Base-by-base conservation (phyloP, 1,140 invertebrate genomes). In the Wiebesia pumilae region DNA sequence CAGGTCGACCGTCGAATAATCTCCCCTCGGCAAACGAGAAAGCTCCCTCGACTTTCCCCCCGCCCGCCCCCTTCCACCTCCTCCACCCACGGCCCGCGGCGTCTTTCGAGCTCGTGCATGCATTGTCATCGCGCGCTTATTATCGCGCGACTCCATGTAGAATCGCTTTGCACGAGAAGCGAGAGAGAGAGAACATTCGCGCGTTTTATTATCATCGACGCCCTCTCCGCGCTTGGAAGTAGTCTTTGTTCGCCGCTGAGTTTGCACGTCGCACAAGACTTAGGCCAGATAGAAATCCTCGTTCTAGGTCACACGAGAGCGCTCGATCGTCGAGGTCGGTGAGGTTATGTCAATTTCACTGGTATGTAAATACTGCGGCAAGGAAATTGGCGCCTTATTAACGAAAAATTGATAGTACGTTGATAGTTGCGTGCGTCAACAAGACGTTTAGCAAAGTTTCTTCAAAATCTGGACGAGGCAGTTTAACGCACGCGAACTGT, bases 111-210 rank as follows among this genome's bases (percentile, higher is more conserved):
- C 62, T 79, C 69, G 69, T 38, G 38, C 54, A 12, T 83, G 81
- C 85, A 82, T 83, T 83, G 80, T 86, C 85, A 86, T 86, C 71
- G 73, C n/a, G 33, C 71, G 71, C 80, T 83, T 86, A 86, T 86
- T 78, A 83, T 86, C 85, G 71, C 51, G 24, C 51, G 71, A 67
- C n/a, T 30, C 30, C 51, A 58, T 16, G 77, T 69, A 85, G 27
- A 38, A 69, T 79, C 75, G 77, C 51, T 38, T 35, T 58, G 47
- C 16, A 33, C 35, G 77, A n/a, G 54, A 27, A 12, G 14, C 21
- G 38, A 75, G 33, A 33, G 21, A 40, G 33, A 24, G 30, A 47
- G 40, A 67, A 30, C 33, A 58, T 35, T 73, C 67, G 10, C 67
- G 24, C 83, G 77, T 85, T 85, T 84, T 71, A 85, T 80, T 80